Evolutionary conservation across 2,888 invertebrate genomes (phyloP).

Genomic region (Allophyes oxyacanthae): DNA sequence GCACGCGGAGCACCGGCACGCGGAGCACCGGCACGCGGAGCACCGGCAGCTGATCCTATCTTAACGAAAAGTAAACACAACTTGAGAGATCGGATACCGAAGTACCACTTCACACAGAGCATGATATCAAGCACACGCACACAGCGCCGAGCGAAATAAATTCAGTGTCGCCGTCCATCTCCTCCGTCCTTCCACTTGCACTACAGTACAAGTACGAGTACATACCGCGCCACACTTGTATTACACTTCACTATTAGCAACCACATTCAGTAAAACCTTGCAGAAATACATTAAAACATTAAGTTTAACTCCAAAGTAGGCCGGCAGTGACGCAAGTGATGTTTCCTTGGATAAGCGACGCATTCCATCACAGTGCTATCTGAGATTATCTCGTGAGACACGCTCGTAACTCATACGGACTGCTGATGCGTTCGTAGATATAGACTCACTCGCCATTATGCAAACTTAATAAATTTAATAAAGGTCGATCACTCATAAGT

Average conservation of each 20-base stretch:
- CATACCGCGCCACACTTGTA: too few relatives aligned
- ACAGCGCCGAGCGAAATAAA: neutral
- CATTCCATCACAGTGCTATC: constrained; percentile 2
- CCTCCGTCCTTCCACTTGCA: constrained; percentile 1
- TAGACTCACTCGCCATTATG: too few relatives aligned
- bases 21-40: too few relatives aligned
- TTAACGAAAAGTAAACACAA: neutral
- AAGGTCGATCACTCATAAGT: too few relatives aligned
- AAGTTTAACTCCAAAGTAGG: neutral
- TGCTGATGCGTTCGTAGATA: too few relatives aligned
- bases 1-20: too few relatives aligned
- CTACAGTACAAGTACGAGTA: neutral
- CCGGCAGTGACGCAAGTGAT: constrained; percentile 15
- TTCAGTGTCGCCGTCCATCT: constrained; percentile 3
- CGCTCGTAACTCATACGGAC: neutral
- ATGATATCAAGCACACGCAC: neutral
- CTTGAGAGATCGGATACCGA: neutral
- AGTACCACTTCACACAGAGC: neutral
- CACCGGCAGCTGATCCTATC: neutral
- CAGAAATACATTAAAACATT: neutral
- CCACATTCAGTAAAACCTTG: too few relatives aligned
- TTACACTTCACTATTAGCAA: too few relatives aligned
- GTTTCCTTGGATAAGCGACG: constrained; percentile 14
- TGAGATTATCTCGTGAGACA: neutral
- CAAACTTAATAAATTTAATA: too few relatives aligned